Evolutionary conservation across 1,140 invertebrate species (phyloP).

Genomic region (Pachypeltis micranthus): DNA sequence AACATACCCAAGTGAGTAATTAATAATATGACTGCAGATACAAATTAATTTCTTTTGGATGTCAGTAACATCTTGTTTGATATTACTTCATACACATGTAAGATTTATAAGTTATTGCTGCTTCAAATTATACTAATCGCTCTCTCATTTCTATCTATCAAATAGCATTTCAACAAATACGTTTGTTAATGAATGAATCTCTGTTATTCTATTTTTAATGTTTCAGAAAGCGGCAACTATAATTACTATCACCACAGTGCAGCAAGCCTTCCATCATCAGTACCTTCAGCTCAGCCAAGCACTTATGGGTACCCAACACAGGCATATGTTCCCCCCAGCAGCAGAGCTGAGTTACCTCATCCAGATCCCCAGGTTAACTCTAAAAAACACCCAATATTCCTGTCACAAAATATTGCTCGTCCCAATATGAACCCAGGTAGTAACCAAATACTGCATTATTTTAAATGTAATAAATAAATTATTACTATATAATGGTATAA

Average conservation of each 20-base stretch:
- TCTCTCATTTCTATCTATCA: too few species aligned
- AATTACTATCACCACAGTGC: conserved; percentile 9
- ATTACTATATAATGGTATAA: neutral
- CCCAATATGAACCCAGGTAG: conserved; percentile 11
- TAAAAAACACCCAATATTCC: conserved; percentile 18
- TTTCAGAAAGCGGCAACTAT: conserved; percentile 9
- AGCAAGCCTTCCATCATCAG: neutral
- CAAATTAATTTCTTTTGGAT: too few species aligned
- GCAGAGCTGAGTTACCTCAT: neutral
- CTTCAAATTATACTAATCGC: too few species aligned
- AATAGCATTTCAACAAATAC: too few species aligned
- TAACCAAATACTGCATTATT: too few species aligned
- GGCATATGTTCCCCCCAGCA: neutral
- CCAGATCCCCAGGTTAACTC: neutral
- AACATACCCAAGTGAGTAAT: conserved; percentile 41
- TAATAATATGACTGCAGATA: conserved; percentile 31
- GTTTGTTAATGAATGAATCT: too few species aligned
- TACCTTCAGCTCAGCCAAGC: conserved; percentile 6
- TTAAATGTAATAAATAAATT: too few species aligned
- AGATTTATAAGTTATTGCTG: too few species aligned
- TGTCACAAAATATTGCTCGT: conserved; percentile 17
- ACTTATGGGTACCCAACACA: conserved; percentile 24
- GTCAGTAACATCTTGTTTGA: too few species aligned
- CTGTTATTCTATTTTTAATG: too few species aligned
- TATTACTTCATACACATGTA: too few species aligned